phyloP scores from a whole-genome alignment of 2,797 vertebrate genomes.

The Melanogrammus aeglefinus region DNA sequence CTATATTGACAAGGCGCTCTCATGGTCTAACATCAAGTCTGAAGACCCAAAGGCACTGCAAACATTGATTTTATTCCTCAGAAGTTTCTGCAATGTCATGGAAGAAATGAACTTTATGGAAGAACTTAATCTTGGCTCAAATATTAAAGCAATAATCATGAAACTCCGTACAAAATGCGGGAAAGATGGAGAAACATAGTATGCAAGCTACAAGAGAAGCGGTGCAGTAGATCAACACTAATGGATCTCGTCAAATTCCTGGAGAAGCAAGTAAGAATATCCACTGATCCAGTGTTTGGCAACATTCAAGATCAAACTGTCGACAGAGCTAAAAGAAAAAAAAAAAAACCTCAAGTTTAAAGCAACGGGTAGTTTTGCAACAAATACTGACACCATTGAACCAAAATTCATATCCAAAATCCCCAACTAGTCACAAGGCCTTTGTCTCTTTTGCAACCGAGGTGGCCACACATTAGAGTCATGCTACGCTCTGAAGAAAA shows the following conservation, averaged over 20 bases:
- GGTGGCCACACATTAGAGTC: background rate
- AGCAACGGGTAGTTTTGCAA: background rate
- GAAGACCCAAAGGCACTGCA: background rate
- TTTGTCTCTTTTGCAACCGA: no score
- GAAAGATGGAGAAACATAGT: background rate
- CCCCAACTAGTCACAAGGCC: no score
- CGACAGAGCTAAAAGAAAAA: background rate
- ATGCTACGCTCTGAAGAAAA: background rate
- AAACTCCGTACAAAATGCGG: background rate
- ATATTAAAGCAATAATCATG: background rate
- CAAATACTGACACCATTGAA: no score
- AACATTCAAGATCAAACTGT: background rate
- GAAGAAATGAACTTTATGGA: background rate
- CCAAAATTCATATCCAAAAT: no score
- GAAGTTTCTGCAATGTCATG: conserved; percentile 1
- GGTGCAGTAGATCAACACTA: background rate
- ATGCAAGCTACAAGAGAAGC: background rate
- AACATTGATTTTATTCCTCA: background rate
- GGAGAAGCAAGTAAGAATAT: background rate
- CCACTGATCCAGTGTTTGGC: conserved; percentile 1
- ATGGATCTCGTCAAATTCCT: background rate
- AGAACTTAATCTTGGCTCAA: background rate
- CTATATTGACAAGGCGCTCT: background rate
- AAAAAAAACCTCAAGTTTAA: background rate
- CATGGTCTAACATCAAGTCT: background rate